Conservation (phyloP, 2,113 vertebrate genomes). For the Nestor notabilis region DNA sequence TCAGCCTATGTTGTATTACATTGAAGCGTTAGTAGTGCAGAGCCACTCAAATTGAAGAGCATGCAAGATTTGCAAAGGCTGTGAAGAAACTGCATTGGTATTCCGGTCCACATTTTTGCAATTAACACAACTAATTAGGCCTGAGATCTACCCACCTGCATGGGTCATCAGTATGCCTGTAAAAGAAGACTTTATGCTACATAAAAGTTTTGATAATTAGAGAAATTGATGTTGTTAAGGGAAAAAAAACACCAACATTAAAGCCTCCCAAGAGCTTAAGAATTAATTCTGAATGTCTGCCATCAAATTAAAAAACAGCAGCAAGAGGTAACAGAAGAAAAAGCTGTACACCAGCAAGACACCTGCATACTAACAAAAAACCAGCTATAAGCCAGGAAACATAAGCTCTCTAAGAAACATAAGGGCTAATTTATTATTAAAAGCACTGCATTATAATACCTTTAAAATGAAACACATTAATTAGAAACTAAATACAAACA, state of each 20-base stretch:
- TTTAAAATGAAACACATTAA: not conserved
- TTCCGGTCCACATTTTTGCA: not conserved
- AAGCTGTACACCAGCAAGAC: constrained; percentile 30
- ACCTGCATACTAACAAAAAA: constrained; percentile 36
- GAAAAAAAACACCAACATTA: not conserved
- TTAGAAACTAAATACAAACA: not conserved
- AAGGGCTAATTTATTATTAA: constrained; percentile 60
- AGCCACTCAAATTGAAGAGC: not conserved
- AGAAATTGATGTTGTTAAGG: not conserved
- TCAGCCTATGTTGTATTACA: not conserved
- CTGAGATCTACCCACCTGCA: constrained; percentile 29
- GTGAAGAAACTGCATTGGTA: not conserved
- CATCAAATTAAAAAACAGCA: not conserved
- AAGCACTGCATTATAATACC: not conserved
- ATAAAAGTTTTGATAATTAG: not conserved
- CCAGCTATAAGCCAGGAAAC: constrained; percentile 46
- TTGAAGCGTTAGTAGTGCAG: constrained; percentile 11
- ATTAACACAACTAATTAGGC: not conserved
- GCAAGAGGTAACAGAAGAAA: constrained; percentile 7
- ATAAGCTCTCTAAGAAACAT: constrained; percentile 67
- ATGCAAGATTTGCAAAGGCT: constrained; percentile 47
- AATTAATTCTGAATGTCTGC: constrained; percentile 1
- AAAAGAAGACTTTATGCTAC: not conserved
- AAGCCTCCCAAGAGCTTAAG: constrained; percentile 13
- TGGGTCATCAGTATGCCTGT: constrained; percentile 1